Percentiles rank a stretch among this genome's conserved stretches.
Evolutionary conservation across 2,113 vertebrate genomes (phyloP).

Genomic region (Eulemur rufifrons): DNA sequence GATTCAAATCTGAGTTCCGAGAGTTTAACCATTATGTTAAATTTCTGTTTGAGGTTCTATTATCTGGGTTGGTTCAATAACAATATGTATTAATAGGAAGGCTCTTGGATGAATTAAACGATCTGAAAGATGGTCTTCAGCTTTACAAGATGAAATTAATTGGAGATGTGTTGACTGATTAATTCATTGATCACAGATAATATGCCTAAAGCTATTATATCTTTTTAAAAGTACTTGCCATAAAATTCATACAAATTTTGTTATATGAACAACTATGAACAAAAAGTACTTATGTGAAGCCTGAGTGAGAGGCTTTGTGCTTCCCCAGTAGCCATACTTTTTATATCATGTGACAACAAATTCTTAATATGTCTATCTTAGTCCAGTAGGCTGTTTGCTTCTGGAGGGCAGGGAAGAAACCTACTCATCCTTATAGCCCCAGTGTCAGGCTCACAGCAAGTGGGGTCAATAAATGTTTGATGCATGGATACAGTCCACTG

Average conservation of each 20-base stretch:
- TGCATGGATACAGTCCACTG: not conserved
- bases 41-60: not conserved
- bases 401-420: not conserved
- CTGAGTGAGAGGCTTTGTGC: not conserved
- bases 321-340: not conserved
- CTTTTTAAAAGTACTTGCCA: constrained; percentile 28
- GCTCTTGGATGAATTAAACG: not conserved
- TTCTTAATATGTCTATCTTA: not conserved
- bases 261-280: not conserved
- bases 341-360: not conserved
- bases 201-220: not conserved
- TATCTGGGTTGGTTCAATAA: not conserved
- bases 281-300: not conserved
- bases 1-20: not conserved
- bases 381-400: not conserved
- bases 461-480: not conserved
- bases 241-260: not conserved
- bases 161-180: not conserved
- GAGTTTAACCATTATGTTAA: not conserved
- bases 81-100: not conserved
- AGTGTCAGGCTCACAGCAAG: not conserved
- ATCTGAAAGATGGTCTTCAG: not conserved
- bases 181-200: not conserved
- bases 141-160: constrained; percentile 34
- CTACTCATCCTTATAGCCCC: not conserved